Evolutionary conservation across 2,797 vertebrate species (phyloP).

Genomic region (Silurus lanzhouensis): DNA sequence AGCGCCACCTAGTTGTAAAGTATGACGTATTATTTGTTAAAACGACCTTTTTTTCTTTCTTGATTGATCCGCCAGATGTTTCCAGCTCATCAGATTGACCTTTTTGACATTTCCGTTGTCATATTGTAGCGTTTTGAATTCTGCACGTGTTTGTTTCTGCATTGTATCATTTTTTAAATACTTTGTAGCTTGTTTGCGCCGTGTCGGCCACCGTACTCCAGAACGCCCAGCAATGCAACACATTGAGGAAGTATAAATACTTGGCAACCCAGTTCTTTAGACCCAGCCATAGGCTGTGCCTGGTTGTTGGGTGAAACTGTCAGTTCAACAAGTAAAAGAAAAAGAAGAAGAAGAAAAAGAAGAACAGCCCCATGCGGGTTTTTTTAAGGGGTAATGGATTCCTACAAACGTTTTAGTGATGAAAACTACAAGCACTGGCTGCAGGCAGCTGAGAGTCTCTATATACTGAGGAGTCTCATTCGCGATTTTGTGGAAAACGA

Average conservation of each 20-base stretch:
- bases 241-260: no score
- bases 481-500: slow-evolving; percentile 59
- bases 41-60: no score
- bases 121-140: no score
- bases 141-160: neutral
- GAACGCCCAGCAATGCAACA: no score
- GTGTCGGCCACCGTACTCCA: neutral
- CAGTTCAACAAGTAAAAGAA: neutral
- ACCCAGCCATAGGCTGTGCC: neutral
- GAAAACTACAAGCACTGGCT: slow-evolving; percentile 63
- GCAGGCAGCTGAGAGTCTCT: slow-evolving; percentile 58
- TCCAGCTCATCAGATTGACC: no score
- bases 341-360: neutral
- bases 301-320: neutral
- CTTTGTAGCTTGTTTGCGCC: no score
- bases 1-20: no score
- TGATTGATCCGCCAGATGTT: no score
- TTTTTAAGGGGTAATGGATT: slow-evolving; percentile 16
- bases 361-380: no score
- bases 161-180: no score
- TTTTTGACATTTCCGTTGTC: no score
- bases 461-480: slow-evolving; percentile 47
- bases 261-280: neutral
- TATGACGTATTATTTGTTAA: no score
- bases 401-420: slow-evolving; percentile 54